A percentile compares a stretch with the other conserved stretches of the same genome.
phyloP scores from a whole-genome alignment of 2,888 invertebrate genomes.

The Lycophotia porphyrea region DNA sequence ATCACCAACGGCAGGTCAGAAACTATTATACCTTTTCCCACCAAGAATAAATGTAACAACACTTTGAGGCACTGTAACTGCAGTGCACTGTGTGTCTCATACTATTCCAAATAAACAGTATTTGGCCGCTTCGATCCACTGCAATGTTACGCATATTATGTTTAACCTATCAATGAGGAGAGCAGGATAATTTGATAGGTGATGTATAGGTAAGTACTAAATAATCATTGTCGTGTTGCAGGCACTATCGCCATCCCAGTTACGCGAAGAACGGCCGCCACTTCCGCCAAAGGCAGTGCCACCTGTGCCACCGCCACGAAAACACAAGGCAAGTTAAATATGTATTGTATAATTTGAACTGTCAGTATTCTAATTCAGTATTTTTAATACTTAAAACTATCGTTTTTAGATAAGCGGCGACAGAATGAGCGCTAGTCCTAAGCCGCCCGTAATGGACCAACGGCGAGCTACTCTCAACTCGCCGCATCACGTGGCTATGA shows the following conservation, averaged over 20 bases:
- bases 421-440: slow-evolving; percentile 83
- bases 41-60: neutral
- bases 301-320: slow-evolving; percentile 88
- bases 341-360: neutral
- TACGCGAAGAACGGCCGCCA: slow-evolving; percentile 86
- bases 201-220: neutral
- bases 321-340: slow-evolving; percentile 81
- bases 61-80: neutral
- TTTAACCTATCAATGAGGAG: neutral
- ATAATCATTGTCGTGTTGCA: slow-evolving; percentile 58
- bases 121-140: neutral
- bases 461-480: slow-evolving; percentile 77
- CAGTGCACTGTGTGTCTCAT: neutral
- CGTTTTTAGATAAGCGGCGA: slow-evolving; percentile 77
- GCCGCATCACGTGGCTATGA: slow-evolving; percentile 63
- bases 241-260: slow-evolving; percentile 81
- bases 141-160: neutral
- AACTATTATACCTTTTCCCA: neutral
- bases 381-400: neutral
- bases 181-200: neutral
- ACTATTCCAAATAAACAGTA: neutral
- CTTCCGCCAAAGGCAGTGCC: slow-evolving; percentile 86
- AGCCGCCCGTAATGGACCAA: slow-evolving; percentile 77
- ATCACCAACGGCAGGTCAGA: slow-evolving; percentile 94
- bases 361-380: neutral